A percentile compares a stretch with the other conserved stretches of the same genome.
Evolutionary conservation across 2,113 vertebrate species (phyloP).

Genomic region (Chaetodon auriga): DNA sequence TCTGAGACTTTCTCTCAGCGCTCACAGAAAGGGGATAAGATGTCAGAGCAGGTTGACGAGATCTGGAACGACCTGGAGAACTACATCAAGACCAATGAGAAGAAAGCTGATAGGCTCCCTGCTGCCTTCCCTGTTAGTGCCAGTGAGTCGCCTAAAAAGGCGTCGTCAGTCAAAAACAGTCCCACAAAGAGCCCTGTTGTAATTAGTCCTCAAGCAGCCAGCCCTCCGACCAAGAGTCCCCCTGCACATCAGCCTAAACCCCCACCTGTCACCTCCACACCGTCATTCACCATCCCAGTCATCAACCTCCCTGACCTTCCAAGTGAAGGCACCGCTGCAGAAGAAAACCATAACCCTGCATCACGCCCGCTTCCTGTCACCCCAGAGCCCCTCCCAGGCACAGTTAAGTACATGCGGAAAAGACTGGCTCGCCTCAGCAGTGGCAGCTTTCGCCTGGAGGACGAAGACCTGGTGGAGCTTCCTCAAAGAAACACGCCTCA

Average conservation of each 20-base stretch:
- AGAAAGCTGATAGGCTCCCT: conserved; percentile 91
- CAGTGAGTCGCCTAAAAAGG: conserved; percentile 55
- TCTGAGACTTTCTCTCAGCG: conserved; percentile 83
- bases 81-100: conserved; percentile 97
- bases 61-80: conserved; percentile 99
- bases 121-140: conserved; percentile 93
- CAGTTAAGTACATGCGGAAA: conserved; percentile 83
- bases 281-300: conserved; percentile 78
- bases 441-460: conserved; percentile 85
- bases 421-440: conserved; percentile 87
- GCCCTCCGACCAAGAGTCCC: conserved; percentile 59
- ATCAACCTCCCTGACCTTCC: conserved; percentile 78
- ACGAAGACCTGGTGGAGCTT: conserved; percentile 83
- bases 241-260: conserved; percentile 64
- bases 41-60: conserved; percentile 94
- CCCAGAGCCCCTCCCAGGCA: conserved; percentile 84
- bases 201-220: conserved; percentile 23
- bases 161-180: conserved; percentile 59
- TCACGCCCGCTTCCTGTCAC: conserved; percentile 74
- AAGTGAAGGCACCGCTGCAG: conserved; percentile 71
- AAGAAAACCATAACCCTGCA: conserved; percentile 72
- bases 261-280: conserved; percentile 65
- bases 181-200: conserved; percentile 49
- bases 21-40: conserved; percentile 86
- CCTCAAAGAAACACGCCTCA: conserved; percentile 74